These are phyloP conservation scores for Sporophila hypoxantha DNA, from an alignment of 2,113 vertebrate species.

Conservation along the genomic window DNA sequence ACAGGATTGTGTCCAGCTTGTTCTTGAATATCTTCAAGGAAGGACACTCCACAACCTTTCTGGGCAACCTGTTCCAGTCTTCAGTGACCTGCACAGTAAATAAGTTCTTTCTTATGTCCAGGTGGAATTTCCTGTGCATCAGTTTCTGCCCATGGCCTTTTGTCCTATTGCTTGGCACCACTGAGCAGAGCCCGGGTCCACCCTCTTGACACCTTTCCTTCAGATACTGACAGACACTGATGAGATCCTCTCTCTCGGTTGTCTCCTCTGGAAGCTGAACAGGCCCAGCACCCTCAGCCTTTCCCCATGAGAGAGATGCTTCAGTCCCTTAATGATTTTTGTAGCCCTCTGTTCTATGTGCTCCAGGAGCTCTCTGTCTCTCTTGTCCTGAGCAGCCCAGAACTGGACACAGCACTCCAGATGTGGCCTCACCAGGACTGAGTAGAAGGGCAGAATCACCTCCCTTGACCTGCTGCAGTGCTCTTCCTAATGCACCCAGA, in stretches of 20 bases:
- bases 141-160: not conserved
- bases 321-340: not conserved
- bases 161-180: not conserved
- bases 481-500: not conserved
- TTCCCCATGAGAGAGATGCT: not conserved
- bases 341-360: accelerated
- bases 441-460: not conserved
- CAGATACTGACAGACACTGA: not conserved
- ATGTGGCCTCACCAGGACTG: not conserved
- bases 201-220: not conserved
- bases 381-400: not conserved
- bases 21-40: not conserved
- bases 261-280: not conserved
- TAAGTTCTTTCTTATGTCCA: not conserved
- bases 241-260: not conserved
- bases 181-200: not conserved
- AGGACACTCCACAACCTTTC: not conserved
- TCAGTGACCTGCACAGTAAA: not conserved
- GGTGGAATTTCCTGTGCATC: not conserved
- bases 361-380: accelerated
- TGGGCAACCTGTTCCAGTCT: not conserved
- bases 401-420: not conserved
- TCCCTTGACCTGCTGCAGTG: not conserved
- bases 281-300: not conserved
- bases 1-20: not conserved